Percentiles rank a stretch among this genome's conserved stretches.
Conservation (phyloP, 2,888 invertebrate species). For the Ferrisia virgata region DNA sequence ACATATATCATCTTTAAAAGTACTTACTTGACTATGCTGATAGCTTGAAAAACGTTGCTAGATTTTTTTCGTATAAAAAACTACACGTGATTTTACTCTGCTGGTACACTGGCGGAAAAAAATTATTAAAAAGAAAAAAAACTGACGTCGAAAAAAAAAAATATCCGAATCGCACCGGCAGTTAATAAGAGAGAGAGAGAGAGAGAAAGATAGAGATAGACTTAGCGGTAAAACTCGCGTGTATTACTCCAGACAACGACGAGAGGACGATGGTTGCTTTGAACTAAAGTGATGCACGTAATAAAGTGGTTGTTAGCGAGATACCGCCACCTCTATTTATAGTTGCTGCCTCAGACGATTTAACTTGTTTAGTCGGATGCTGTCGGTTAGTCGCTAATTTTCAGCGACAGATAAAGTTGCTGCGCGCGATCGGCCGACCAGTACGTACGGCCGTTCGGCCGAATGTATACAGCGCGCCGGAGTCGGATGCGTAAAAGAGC, state of each 20-base stretch:
- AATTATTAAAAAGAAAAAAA: too few relatives aligned
- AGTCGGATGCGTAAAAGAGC: neutral
- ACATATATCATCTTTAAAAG: neutral
- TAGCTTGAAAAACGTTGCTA: neutral
- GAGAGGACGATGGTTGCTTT: constrained; percentile 36
- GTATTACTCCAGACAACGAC: too few relatives aligned
- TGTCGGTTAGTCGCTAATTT: constrained; percentile 45
- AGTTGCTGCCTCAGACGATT: constrained; percentile 43
- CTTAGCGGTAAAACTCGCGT: constrained; percentile 5
- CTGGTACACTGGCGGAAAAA: too few relatives aligned
- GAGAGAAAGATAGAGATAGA: too few relatives aligned
- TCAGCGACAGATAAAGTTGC: constrained; percentile 34
- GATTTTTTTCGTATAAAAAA: neutral
- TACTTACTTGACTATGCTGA: neutral
- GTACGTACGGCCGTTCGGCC: neutral
- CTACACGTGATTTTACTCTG: too few relatives aligned
- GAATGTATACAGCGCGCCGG: neutral
- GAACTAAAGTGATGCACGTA: constrained; percentile 41
- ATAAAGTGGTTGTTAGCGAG: constrained; percentile 42
- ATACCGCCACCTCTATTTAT: constrained; percentile 45
- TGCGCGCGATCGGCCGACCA: neutral
- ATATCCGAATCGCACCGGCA: neutral
- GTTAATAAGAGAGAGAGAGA: too few relatives aligned
- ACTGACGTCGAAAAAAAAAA: neutral
- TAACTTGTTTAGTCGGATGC: constrained; percentile 45